Evolutionary conservation across 2,113 vertebrate genomes (phyloP).

Genomic region (Raphicerus campestris): DNA sequence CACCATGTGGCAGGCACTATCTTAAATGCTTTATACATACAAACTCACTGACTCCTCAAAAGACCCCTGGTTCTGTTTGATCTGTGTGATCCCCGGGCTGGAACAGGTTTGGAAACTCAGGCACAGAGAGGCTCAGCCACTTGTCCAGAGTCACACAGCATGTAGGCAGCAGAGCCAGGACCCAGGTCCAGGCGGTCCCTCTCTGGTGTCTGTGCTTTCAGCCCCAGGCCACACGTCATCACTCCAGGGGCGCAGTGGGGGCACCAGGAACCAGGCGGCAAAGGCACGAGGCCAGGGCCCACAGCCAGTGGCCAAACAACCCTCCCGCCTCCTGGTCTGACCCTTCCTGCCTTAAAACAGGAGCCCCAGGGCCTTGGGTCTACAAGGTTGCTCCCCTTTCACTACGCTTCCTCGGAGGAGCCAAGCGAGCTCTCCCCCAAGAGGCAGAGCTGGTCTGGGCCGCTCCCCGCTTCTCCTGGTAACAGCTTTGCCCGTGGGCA

Average conservation of each 20-base stretch:
- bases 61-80: neutral
- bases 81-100: neutral
- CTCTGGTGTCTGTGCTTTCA: neutral
- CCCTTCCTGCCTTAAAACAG: neutral
- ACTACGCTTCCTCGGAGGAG: neutral
- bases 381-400: fast-evolving
- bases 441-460: neutral
- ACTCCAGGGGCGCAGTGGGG: too few species aligned
- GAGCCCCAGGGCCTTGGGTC: neutral
- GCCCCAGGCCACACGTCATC: fast-evolving
- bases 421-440: neutral
- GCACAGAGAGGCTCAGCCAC: neutral
- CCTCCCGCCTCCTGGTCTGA: neutral
- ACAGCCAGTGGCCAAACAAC: neutral
- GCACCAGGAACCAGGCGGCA: neutral
- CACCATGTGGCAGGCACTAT: neutral
- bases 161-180: neutral
- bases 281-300: too few species aligned
- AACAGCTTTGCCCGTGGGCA: fast-evolving
- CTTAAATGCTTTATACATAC: neutral
- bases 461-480: neutral
- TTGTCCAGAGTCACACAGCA: neutral
- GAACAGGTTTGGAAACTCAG: fast-evolving
- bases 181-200: neutral
- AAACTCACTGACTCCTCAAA: neutral